These are phyloP conservation scores for Pseudococcus viburni DNA, from an alignment of 2,888 invertebrate genomes.

Conservation along the genomic window DNA sequence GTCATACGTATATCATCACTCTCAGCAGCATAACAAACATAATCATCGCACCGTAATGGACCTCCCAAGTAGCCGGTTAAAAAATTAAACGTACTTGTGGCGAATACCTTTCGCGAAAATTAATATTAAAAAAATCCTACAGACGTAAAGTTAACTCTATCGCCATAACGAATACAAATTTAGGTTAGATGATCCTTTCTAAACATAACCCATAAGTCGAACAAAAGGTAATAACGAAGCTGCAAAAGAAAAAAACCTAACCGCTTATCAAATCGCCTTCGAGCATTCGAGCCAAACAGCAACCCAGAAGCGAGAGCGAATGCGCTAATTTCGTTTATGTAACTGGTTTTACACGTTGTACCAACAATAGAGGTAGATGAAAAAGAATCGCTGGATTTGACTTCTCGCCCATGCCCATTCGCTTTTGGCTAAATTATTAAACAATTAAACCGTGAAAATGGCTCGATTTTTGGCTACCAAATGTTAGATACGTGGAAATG, in stretches of 20 bases:
- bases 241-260: not conserved
- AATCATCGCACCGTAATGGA: not conserved
- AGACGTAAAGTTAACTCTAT: not conserved
- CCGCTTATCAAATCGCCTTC: constrained; percentile 43
- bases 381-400: not conserved
- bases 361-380: not conserved
- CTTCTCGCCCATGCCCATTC: constrained; percentile 11
- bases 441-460: constrained; percentile 50
- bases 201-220: not conserved
- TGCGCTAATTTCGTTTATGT: constrained; percentile 42
- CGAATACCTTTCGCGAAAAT: constrained; percentile 22
- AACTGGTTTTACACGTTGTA: constrained; percentile 36
- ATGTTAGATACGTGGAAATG: not conserved
- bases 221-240: constrained; percentile 26
- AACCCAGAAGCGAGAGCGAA: constrained; percentile 28
- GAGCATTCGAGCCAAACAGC: not conserved
- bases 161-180: constrained; percentile 34
- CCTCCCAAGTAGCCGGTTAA: constrained; percentile 23
- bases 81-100: constrained; percentile 9
- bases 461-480: not conserved
- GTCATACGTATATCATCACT: not conserved
- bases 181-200: constrained; percentile 34
- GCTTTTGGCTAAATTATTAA: constrained; percentile 20
- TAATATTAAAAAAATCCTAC: constrained; percentile 24
- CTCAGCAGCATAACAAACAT: not conserved